Percentiles rank a stretch among this genome's conserved stretches.
These are phyloP conservation scores for Cottoperca gobio DNA, from an alignment of 2,797 vertebrate species.

Conservation along the genomic window DNA sequence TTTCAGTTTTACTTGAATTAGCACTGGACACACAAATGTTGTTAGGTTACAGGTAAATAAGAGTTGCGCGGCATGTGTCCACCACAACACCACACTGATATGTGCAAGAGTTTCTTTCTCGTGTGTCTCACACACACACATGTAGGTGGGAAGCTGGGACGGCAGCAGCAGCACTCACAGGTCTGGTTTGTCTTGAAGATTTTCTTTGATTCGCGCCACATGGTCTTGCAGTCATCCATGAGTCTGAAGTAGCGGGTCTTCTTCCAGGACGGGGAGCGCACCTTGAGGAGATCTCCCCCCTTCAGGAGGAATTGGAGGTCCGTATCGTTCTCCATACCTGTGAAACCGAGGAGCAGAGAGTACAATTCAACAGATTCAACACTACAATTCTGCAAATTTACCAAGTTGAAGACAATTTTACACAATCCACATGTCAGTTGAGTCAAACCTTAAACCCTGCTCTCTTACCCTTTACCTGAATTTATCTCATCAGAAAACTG, in stretches of 20 bases:
- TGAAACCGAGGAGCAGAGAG: not conserved
- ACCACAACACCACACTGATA: conserved; percentile 15
- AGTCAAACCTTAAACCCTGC: not conserved
- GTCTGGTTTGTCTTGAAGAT: conserved; percentile 85
- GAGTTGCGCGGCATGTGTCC: not conserved
- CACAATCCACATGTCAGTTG: not conserved
- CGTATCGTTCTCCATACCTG: conserved; percentile 90
- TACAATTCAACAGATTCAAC: not conserved
- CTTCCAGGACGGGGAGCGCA: conserved; percentile 92
- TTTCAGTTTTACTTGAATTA: not conserved
- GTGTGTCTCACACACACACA: conserved; percentile 45
- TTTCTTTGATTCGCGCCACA: conserved; percentile 95
- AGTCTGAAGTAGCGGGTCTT: conserved; percentile 91
- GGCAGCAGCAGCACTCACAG: conserved; percentile 86
- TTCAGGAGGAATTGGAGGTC: conserved; percentile 91
- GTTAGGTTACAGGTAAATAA: not conserved
- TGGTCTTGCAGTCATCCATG: conserved; percentile 95
- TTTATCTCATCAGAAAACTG: not conserved
- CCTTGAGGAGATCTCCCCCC: conserved; percentile 92
- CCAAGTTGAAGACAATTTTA: not conserved
- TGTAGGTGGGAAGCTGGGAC: conserved; percentile 7
- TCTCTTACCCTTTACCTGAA: not conserved
- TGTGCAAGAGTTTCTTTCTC: not conserved
- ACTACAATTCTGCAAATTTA: not conserved
- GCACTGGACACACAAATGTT: not conserved